A percentile compares a stretch with the other conserved stretches of the same genome.
Evolutionary conservation across 2,113 vertebrate species (phyloP).

Genomic region (Phoxinus phoxinus): DNA sequence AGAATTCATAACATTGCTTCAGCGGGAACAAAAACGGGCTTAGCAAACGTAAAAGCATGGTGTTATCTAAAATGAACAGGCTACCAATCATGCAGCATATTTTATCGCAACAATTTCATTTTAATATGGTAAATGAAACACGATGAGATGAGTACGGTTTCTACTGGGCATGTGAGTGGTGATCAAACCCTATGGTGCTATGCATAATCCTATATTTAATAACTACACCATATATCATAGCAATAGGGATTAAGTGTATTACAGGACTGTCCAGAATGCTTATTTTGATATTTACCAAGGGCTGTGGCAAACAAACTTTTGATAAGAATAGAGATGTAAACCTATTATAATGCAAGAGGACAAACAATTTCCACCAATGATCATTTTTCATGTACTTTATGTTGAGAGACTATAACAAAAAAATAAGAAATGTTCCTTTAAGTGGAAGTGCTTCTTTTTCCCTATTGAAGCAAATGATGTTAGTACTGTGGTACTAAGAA

Average conservation of each 20-base stretch:
- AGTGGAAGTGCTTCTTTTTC: neutral
- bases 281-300: conserved; percentile 54
- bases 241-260: conserved; percentile 53
- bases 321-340: conserved; percentile 16
- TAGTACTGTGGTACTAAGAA: neutral
- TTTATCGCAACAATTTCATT: too few species aligned
- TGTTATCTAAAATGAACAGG: neutral
- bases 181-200: conserved; percentile 60
- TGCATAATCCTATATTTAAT: conserved; percentile 53
- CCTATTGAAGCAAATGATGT: neutral
- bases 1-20: conserved; percentile 3
- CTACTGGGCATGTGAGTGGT: neutral
- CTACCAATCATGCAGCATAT: neutral
- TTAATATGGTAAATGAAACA: neutral
- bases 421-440: neutral
- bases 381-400: conserved; percentile 18
- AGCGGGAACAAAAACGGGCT: neutral
- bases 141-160: neutral
- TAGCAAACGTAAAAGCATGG: neutral
- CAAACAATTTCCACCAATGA: conserved; percentile 13
- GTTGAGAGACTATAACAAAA: neutral
- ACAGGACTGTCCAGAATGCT: conserved; percentile 44
- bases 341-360: neutral
- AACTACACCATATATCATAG: conserved; percentile 47
- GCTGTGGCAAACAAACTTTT: conserved; percentile 46